Conservation (phyloP, 2,113 vertebrate genomes). For the Platysteira castanea region DNA sequence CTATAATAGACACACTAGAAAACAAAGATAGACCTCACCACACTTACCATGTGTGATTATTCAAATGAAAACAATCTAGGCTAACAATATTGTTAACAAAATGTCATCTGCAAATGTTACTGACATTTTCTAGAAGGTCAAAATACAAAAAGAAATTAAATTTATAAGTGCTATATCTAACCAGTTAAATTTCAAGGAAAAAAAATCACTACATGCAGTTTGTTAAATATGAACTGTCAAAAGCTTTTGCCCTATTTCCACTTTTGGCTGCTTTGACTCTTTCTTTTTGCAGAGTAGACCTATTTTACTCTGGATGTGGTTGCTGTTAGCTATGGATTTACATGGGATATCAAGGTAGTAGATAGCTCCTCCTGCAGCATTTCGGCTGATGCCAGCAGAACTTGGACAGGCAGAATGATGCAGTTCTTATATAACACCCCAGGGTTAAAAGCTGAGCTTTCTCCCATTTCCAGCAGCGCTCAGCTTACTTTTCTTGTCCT, state of each 20-base stretch:
- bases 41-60: background rate
- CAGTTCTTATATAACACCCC: conserved; percentile 11
- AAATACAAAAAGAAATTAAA: background rate
- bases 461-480: background rate
- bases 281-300: background rate
- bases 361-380: background rate
- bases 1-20: background rate
- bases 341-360: background rate
- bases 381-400: background rate
- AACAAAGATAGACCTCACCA: background rate
- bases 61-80: background rate
- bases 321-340: background rate
- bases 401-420: background rate
- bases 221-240: background rate
- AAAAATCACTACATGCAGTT: background rate
- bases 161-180: background rate
- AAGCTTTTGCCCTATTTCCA: background rate
- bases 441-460: background rate
- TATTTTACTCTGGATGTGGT: background rate
- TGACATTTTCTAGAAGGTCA: background rate
- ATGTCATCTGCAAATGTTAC: background rate
- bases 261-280: background rate
- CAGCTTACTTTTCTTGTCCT: background rate
- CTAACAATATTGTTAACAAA: background rate
- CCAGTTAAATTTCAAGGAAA: background rate